Conservation (phyloP, 2,888 invertebrate genomes). For the Melitaea athalia region DNA sequence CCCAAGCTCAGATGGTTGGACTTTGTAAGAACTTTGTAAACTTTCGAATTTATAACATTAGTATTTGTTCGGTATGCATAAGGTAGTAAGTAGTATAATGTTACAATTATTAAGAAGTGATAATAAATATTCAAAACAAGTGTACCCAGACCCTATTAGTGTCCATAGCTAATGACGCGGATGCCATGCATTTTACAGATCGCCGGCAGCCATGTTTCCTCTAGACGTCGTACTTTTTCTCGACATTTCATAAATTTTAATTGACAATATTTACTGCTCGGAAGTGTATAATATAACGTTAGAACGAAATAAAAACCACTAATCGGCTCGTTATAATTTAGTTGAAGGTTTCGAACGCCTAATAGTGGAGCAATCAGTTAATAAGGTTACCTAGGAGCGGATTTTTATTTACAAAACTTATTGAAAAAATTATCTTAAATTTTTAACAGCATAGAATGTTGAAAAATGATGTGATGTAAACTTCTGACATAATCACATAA, state of each 20-base stretch:
- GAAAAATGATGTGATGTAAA: too few species aligned
- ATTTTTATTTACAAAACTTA: background rate
- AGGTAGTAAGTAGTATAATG: background rate
- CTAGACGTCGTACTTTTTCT: constrained; percentile 30
- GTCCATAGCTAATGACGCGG: constrained; percentile 26
- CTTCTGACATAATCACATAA: too few species aligned
- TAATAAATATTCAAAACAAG: background rate
- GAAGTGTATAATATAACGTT: constrained; percentile 28
- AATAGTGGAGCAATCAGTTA: constrained; percentile 9
- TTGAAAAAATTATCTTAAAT: background rate
- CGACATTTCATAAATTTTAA: constrained; percentile 37
- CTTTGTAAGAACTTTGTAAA: too few species aligned
- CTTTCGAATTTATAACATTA: too few species aligned
- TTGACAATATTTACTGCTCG: constrained; percentile 40
- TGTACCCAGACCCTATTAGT: constrained; percentile 20
- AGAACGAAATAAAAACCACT: constrained; percentile 28
- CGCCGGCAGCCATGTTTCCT: constrained; percentile 32
- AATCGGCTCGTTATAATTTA: constrained; percentile 19
- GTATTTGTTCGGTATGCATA: background rate
- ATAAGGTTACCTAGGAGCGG: background rate
- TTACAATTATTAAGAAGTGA: background rate
- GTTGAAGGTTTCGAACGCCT: constrained; percentile 17
- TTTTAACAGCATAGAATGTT: too few species aligned
- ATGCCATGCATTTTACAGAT: constrained; percentile 29
- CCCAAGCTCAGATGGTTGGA: too few species aligned